Evolutionary conservation across 2,797 vertebrate species (phyloP).

Genomic region (Cuculus canorus): DNA sequence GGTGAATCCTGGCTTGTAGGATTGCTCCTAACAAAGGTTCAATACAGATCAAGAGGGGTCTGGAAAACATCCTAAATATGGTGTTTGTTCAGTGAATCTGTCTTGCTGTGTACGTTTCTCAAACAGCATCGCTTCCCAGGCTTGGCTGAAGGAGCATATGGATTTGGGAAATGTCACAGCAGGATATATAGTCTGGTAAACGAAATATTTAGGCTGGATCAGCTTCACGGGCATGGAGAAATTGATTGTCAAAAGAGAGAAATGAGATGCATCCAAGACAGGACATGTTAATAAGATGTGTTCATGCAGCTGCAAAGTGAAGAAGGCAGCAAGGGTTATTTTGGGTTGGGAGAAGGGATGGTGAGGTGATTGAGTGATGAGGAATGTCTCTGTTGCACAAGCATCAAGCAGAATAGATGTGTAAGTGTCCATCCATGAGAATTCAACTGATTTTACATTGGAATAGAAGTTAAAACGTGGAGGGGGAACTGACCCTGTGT

Average conservation of each 20-base stretch:
- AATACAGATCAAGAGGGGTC: neutral
- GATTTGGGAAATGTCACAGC: neutral
- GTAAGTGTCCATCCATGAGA: neutral
- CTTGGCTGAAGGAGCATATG: neutral
- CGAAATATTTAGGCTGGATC: neutral
- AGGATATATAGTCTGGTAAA: neutral
- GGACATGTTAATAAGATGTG: neutral
- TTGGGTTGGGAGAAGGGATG: neutral
- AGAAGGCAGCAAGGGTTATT: neutral
- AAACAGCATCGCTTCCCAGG: neutral
- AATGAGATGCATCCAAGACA: neutral
- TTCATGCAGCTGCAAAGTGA: neutral
- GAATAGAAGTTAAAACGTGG: neutral
- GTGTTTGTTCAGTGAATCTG: neutral
- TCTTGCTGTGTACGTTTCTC: accelerated
- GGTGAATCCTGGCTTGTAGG: neutral
- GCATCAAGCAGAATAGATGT: neutral
- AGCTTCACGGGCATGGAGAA: neutral
- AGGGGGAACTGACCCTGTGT: neutral
- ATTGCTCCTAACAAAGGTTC: neutral
- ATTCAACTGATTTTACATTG: neutral
- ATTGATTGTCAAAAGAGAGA: neutral
- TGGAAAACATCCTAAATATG: neutral
- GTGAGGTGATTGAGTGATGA: neutral
- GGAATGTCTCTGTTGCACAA: neutral